phyloP scores from a whole-genome alignment of 2,113 vertebrate genomes.

The Tetrax tetrax region DNA sequence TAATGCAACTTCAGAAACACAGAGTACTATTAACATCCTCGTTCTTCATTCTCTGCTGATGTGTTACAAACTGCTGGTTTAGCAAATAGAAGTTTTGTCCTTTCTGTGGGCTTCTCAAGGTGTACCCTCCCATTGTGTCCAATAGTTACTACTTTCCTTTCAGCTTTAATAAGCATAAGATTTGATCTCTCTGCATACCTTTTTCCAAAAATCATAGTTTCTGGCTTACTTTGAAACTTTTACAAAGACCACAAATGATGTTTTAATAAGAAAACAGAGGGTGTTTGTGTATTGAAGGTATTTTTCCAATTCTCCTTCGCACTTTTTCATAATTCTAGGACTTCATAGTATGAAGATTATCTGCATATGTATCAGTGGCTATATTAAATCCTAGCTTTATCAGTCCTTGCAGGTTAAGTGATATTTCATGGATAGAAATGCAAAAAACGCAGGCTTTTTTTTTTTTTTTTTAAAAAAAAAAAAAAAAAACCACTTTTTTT shows the following conservation, averaged over 20 bases:
- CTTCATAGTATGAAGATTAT: not conserved
- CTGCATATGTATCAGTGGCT: not conserved
- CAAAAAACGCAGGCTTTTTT: not conserved
- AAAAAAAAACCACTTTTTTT: not conserved
- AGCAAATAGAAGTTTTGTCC: not conserved
- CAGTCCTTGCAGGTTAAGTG: not conserved
- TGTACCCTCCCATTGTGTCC: not conserved
- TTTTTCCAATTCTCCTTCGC: not conserved
- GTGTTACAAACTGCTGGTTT: not conserved
- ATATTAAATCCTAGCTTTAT: not conserved
- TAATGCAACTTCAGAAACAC: not conserved
- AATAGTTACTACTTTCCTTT: not conserved
- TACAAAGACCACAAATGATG: not conserved
- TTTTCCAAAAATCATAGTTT: not conserved
- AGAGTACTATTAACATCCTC: not conserved
- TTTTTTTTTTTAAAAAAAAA: not conserved
- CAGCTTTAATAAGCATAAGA: not conserved
- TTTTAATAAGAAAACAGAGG: not conserved
- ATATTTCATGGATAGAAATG: not conserved
- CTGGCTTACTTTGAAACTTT: not conserved
- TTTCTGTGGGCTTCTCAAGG: not conserved
- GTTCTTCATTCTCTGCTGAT: not conserved
- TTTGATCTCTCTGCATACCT: accelerated
- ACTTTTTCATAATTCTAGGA: not conserved
- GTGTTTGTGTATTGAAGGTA: not conserved